Conservation (phyloP, 1,140 invertebrate species). For the Cyclina sinensis region DNA sequence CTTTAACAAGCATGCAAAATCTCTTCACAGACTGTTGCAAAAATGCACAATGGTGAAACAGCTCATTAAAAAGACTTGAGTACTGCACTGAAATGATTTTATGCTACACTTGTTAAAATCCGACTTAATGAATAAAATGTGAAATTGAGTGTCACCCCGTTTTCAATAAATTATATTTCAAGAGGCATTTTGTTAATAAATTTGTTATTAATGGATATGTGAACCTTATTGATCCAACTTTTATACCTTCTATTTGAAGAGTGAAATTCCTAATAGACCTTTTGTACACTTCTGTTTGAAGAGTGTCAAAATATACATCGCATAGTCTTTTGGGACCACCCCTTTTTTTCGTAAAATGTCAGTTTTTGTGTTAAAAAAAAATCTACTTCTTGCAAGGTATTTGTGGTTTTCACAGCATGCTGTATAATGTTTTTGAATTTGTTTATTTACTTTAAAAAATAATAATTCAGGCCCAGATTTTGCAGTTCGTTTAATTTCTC, state of each 20-base stretch:
- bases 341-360: neutral
- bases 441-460: slow-evolving; percentile 28
- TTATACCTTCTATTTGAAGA: slow-evolving; percentile 58
- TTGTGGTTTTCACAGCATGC: neutral
- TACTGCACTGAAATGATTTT: neutral
- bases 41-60: neutral
- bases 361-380: neutral
- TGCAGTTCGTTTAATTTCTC: neutral
- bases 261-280: slow-evolving; percentile 39
- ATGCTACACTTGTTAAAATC: neutral
- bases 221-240: slow-evolving; percentile 45
- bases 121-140: neutral
- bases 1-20: too few species aligned
- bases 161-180: slow-evolving; percentile 21
- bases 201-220: slow-evolving; percentile 50
- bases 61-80: neutral
- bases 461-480: slow-evolving; percentile 6
- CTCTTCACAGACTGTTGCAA: neutral
- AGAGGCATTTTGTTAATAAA: slow-evolving; percentile 56
- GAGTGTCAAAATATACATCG: slow-evolving; percentile 36
- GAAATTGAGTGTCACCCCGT: neutral
- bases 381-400: neutral
- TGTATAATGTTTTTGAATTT: neutral
- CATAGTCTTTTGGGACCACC: neutral
- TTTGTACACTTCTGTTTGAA: slow-evolving; percentile 54